Evolutionary conservation across 1,140 invertebrate genomes (phyloP).

Genomic region (Papilio machaon): DNA sequence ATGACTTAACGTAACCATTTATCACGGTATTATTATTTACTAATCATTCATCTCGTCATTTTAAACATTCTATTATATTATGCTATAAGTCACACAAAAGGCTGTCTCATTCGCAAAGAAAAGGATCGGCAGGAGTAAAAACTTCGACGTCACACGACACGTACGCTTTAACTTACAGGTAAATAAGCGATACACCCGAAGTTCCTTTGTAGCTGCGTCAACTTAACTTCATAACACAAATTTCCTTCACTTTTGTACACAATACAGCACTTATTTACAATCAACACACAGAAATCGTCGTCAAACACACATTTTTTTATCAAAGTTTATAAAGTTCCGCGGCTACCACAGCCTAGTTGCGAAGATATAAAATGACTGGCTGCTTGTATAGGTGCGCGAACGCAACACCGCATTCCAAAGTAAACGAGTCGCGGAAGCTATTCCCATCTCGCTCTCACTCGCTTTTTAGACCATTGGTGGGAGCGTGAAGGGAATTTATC

Average conservation of each 20-base stretch:
- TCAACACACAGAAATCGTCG: slow-evolving; percentile 65
- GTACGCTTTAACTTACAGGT: slow-evolving; percentile 76
- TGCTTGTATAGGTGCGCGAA: slow-evolving; percentile 67
- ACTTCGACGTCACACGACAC: slow-evolving; percentile 74
- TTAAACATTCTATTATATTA: background rate
- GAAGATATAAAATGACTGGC: slow-evolving; percentile 75
- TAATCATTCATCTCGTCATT: background rate
- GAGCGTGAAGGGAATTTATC: slow-evolving; percentile 47
- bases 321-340: slow-evolving; percentile 51
- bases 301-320: slow-evolving; percentile 77
- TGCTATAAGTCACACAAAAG: background rate
- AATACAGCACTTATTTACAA: slow-evolving; percentile 72
- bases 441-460: slow-evolving; percentile 56
- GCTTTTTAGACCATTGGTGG: slow-evolving; percentile 26
- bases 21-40: slow-evolving; percentile 5
- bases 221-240: slow-evolving; percentile 78
- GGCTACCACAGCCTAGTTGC: slow-evolving; percentile 57
- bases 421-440: slow-evolving; percentile 63
- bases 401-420: slow-evolving; percentile 77
- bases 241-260: slow-evolving; percentile 63
- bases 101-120: slow-evolving; percentile 37
- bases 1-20: background rate
- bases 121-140: slow-evolving; percentile 57
- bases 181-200: slow-evolving; percentile 67
- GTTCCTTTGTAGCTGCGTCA: slow-evolving; percentile 69